These are phyloP conservation scores for Pyrgus malvae DNA, from an alignment of 2,888 invertebrate species.

Conservation along the genomic window DNA sequence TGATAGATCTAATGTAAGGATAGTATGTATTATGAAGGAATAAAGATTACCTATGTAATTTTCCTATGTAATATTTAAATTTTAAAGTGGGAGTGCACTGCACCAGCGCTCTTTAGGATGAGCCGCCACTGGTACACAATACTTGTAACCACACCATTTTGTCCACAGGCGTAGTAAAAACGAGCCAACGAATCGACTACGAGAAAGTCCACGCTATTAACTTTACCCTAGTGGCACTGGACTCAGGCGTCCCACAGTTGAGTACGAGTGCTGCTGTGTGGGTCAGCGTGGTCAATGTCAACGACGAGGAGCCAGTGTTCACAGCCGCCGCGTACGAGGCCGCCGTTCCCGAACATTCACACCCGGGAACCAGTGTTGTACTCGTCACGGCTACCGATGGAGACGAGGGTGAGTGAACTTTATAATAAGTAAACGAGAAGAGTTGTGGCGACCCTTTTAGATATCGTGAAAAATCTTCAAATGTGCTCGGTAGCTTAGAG, in stretches of 20 bases:
- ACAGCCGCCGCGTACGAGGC: conserved; percentile 85
- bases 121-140: too few species aligned
- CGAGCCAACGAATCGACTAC: conserved; percentile 90
- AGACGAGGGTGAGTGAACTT: conserved; percentile 84
- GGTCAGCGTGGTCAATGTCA: conserved; percentile 90
- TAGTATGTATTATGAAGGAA: too few species aligned
- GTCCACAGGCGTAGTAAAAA: conserved; percentile 86
- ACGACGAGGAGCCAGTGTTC: conserved; percentile 94
- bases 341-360: conserved; percentile 88
- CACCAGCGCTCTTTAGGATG: too few species aligned
- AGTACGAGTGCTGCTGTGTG: conserved; percentile 89
- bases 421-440: too few species aligned
- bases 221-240: conserved; percentile 91
- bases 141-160: conserved; percentile 19
- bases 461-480: too few species aligned
- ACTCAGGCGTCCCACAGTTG: conserved; percentile 92
- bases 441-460: too few species aligned
- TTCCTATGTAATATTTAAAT: too few species aligned
- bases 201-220: conserved; percentile 88
- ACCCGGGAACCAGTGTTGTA: conserved; percentile 86
- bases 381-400: conserved; percentile 89
- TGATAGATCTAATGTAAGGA: too few species aligned
- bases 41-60: too few species aligned
- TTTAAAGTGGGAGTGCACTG: too few species aligned
- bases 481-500: too few species aligned